Conservation (phyloP, 1,140 invertebrate species). For the Megathymus violae region DNA sequence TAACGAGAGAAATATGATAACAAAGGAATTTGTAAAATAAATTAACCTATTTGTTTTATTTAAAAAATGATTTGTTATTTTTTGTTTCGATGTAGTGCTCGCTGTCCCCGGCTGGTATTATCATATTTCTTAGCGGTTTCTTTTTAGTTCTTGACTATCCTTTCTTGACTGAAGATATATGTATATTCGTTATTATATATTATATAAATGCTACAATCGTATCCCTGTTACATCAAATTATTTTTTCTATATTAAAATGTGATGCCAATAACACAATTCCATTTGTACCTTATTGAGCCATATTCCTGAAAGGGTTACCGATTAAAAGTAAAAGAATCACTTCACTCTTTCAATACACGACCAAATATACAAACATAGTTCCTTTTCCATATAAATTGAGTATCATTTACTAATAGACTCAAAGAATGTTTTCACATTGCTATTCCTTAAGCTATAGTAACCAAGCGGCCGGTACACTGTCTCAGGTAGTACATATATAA, state of each 20-base stretch:
- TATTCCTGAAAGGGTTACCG: constrained; percentile 66
- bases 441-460: too few species aligned
- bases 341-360: constrained; percentile 62
- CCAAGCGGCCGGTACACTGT: too few species aligned
- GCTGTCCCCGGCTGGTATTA: constrained; percentile 46
- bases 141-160: constrained; percentile 44
- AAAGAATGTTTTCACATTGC: too few species aligned
- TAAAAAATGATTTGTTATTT: constrained; percentile 64
- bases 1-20: constrained; percentile 83
- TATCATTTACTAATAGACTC: too few species aligned
- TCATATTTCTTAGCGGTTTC: constrained; percentile 65
- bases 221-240: constrained; percentile 74
- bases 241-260: constrained; percentile 79
- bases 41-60: constrained; percentile 84
- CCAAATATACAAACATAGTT: too few species aligned
- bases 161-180: constrained; percentile 59
- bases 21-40: constrained; percentile 83
- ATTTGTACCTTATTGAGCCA: constrained; percentile 78
- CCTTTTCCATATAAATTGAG: too few species aligned
- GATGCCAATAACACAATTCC: constrained; percentile 71
- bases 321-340: too few species aligned
- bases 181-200: constrained; percentile 71
- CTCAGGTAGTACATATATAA: too few species aligned
- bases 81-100: constrained; percentile 43
- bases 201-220: constrained; percentile 70